Evolutionary conservation across 2,797 vertebrate genomes (phyloP).

Genomic region (Paratrypauchen microcephalus): DNA sequence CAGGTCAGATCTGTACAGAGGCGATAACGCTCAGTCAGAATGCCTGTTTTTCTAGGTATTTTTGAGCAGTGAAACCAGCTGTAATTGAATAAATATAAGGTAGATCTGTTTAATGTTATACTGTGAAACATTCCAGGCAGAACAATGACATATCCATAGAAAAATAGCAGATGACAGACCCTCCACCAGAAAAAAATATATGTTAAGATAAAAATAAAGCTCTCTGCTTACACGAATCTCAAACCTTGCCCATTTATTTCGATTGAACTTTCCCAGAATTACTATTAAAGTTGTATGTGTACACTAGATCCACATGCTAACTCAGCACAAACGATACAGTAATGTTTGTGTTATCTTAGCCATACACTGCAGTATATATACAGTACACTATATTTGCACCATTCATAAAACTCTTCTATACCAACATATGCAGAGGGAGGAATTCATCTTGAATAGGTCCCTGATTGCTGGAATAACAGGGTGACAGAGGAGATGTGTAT

Average conservation of each 20-base stretch:
- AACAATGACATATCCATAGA: no score
- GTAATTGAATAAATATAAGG: no score
- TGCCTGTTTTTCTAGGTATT: no score
- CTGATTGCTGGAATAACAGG: slow-evolving; percentile 32
- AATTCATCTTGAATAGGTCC: slow-evolving; percentile 32
- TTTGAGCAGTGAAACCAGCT: no score
- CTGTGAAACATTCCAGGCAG: no score
- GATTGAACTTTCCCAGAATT: slow-evolving; percentile 51
- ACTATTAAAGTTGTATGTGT: slow-evolving; percentile 62
- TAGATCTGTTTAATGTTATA: no score
- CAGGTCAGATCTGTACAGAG: no score
- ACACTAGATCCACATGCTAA: slow-evolving; percentile 58
- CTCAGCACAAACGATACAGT: slow-evolving; percentile 45
- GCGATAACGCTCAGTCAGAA: no score
- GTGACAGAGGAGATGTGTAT: slow-evolving; percentile 22
- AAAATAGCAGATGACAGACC: no score
- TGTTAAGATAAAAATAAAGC: no score
- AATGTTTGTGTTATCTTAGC: slow-evolving; percentile 14
- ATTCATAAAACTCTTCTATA: slow-evolving; percentile 53
- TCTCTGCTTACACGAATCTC: slow-evolving; percentile 38
- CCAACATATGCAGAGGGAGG: slow-evolving; percentile 28
- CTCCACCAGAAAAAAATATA: no score
- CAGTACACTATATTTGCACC: slow-evolving; percentile 27
- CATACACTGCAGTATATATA: slow-evolving; percentile 12
- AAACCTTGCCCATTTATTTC: slow-evolving; percentile 50